Percentiles rank a stretch among this genome's conserved stretches.
Conservation (phyloP, 2,797 vertebrate species). For the Urocyon cinereoargenteus region DNA sequence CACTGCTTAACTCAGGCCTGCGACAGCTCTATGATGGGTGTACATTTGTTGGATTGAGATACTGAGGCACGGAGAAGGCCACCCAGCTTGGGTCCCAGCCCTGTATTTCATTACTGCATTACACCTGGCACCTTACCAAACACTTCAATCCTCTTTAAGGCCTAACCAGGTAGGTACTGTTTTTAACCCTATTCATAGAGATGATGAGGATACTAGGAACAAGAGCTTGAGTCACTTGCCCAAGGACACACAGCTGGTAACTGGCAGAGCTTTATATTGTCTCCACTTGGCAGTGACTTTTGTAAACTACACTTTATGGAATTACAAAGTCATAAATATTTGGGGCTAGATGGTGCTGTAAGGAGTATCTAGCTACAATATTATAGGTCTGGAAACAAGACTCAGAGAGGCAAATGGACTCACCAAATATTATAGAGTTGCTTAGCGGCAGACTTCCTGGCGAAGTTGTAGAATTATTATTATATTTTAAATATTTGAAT, state of each 20-base stretch:
- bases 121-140: fast-evolving
- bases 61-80: not conserved
- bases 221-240: not conserved
- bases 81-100: not conserved
- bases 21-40: fast-evolving
- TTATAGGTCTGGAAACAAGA: not conserved
- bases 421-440: not conserved
- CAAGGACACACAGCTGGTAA: not conserved
- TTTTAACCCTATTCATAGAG: not conserved
- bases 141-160: not conserved
- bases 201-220: not conserved
- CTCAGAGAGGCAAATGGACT: not conserved
- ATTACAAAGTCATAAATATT: not conserved
- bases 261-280: not conserved
- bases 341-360: not conserved
- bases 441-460: not conserved
- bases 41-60: not conserved
- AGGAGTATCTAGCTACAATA: not conserved
- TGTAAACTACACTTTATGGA: not conserved
- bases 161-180: not conserved
- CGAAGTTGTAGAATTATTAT: not conserved
- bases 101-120: not conserved
- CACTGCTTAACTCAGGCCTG: not conserved
- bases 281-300: not conserved
- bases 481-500: not conserved